A percentile compares a stretch with the other conserved stretches of the same genome.
Conservation (phyloP, 2,888 invertebrate genomes). For the Bellardia pandia region DNA sequence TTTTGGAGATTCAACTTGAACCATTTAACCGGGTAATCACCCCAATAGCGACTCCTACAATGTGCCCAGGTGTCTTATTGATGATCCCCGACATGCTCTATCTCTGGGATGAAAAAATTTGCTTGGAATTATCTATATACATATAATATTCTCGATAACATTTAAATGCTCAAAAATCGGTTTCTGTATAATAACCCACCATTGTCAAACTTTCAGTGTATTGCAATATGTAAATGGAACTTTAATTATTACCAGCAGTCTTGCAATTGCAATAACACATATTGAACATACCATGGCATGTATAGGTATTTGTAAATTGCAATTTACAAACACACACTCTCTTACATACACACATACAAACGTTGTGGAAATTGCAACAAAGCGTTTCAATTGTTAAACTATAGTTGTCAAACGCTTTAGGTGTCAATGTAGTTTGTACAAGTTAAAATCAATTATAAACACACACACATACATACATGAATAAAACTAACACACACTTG, state of each 20-base stretch:
- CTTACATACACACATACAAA: background rate
- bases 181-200: too few relatives aligned
- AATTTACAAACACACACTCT: slow-evolving; percentile 38
- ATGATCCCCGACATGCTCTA: too few relatives aligned
- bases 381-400: slow-evolving; percentile 72
- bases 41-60: too few relatives aligned
- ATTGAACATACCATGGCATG: slow-evolving; percentile 26
- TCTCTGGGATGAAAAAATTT: too few relatives aligned
- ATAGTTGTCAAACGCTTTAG: slow-evolving; percentile 75
- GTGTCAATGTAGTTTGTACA: slow-evolving; percentile 74
- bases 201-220: too few relatives aligned
- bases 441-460: slow-evolving; percentile 71
- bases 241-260: slow-evolving; percentile 24
- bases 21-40: too few relatives aligned
- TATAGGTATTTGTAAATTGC: too few relatives aligned
- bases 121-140: too few relatives aligned
- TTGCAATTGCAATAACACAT: slow-evolving; percentile 8
- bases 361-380: slow-evolving; percentile 61
- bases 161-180: too few relatives aligned
- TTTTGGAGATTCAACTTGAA: too few relatives aligned
- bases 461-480: slow-evolving; percentile 14
- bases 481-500: background rate
- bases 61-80: too few relatives aligned
- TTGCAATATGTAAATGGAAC: background rate
- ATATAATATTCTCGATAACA: too few relatives aligned